Percentiles rank a stretch among this genome's conserved stretches.
These are phyloP conservation scores for Calidris pygmaea DNA, from an alignment of 2,113 vertebrate species.

Conservation along the genomic window DNA sequence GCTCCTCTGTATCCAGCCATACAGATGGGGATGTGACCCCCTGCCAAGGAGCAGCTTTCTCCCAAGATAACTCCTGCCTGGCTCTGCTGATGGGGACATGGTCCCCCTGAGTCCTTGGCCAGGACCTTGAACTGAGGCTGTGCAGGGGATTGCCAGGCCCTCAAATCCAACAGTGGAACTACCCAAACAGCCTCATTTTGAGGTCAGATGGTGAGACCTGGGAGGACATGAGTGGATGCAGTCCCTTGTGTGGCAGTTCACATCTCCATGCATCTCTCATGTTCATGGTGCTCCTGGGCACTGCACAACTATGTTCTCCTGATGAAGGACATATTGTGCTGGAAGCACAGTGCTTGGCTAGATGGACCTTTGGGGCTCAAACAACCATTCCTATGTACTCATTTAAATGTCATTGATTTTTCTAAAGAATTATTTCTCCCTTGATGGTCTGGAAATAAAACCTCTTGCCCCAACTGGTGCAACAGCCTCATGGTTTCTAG, in stretches of 20 bases:
- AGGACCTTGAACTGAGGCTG: neutral
- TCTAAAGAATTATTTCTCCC: slow-evolving; percentile 23
- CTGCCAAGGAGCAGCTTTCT: neutral
- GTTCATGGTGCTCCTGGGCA: neutral
- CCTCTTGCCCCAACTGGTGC: neutral
- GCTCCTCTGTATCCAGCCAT: neutral
- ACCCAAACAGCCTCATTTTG: neutral
- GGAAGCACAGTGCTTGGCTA: neutral
- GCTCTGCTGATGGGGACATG: neutral
- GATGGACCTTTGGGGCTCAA: neutral
- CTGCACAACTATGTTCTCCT: neutral
- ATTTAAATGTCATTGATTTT: slow-evolving; percentile 51
- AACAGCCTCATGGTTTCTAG: neutral
- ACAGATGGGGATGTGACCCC: neutral
- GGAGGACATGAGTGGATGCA: neutral
- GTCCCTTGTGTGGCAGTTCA: neutral
- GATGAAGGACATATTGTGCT: slow-evolving; percentile 1
- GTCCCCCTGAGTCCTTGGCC: neutral
- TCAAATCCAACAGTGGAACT: neutral
- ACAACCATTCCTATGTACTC: neutral
- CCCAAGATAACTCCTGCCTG: neutral
- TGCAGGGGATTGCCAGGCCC: neutral
- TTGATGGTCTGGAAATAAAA: neutral
- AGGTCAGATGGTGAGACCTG: rapidly evolving
- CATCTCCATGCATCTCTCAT: neutral